phyloP scores from a whole-genome alignment of 1,140 invertebrate genomes.

The Glossosoma conforme region DNA sequence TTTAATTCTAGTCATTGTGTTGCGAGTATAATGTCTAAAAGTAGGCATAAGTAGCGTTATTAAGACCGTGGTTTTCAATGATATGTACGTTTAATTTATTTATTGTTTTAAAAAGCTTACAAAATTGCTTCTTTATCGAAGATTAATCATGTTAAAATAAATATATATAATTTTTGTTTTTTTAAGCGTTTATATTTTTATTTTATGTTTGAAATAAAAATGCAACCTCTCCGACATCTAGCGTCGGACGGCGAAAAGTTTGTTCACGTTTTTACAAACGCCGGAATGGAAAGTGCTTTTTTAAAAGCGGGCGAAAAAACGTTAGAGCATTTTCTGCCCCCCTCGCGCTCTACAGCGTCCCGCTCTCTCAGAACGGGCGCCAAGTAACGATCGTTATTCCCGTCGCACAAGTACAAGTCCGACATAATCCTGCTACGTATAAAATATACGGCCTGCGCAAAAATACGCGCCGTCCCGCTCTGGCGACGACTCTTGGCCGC shows the following conservation, averaged over 20 bases:
- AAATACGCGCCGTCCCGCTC: constrained; percentile 28
- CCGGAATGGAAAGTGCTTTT: constrained; percentile 31
- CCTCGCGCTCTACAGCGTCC: constrained; percentile 9
- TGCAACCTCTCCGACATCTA: constrained; percentile 20
- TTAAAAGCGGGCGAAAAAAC: constrained; percentile 30
- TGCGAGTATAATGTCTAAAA: too few relatives aligned
- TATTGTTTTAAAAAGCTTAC: too few relatives aligned
- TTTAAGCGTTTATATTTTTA: too few relatives aligned
- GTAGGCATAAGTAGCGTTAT: too few relatives aligned
- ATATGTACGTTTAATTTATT: too few relatives aligned
- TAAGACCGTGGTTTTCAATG: too few relatives aligned
- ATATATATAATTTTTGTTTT: too few relatives aligned
- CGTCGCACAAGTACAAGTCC: constrained; percentile 11
- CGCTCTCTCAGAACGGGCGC: constrained; percentile 15
- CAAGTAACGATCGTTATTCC: constrained; percentile 32
- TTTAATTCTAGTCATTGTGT: too few relatives aligned
- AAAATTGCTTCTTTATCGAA: too few relatives aligned
- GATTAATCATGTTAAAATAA: too few relatives aligned
- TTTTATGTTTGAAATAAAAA: too few relatives aligned
- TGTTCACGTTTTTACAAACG: constrained; percentile 29
- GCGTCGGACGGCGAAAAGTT: constrained; percentile 25
- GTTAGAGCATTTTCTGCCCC: constrained; percentile 14
- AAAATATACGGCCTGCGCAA: constrained; percentile 30
- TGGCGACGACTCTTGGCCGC: constrained; percentile 5
- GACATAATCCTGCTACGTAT: constrained; percentile 22